Conservation (phyloP, 2,113 vertebrate species). For the Mesitornis unicolor region DNA sequence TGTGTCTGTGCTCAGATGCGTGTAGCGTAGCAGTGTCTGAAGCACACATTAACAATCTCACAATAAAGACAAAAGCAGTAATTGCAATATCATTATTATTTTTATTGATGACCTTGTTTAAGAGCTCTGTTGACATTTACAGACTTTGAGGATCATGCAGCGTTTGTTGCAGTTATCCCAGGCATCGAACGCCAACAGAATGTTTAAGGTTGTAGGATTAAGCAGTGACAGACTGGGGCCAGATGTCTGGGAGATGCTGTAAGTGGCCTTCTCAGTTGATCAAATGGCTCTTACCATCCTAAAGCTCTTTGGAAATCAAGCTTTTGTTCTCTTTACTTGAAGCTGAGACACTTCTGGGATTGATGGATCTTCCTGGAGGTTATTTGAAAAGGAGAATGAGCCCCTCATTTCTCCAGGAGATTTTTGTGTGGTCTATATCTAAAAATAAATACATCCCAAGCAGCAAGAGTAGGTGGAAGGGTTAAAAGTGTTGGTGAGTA, state of each 20-base stretch:
- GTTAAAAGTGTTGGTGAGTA: background rate
- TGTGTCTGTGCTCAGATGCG: background rate
- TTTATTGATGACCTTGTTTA: conserved; percentile 40
- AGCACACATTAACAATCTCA: background rate
- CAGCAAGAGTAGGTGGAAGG: background rate
- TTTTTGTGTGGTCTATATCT: background rate
- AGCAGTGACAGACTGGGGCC: conserved; percentile 51
- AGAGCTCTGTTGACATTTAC: conserved; percentile 41
- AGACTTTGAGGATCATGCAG: conserved; percentile 34
- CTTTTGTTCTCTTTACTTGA: background rate
- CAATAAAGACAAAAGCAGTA: conserved; percentile 5
- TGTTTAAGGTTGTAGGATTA: conserved; percentile 34
- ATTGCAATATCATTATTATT: conserved; percentile 13
- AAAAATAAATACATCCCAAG: background rate
- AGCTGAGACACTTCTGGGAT: background rate
- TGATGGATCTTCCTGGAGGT: background rate
- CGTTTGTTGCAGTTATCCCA: conserved; percentile 34
- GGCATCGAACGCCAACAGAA: conserved; percentile 38
- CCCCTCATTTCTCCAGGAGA: background rate
- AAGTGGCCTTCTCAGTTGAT: conserved; percentile 36
- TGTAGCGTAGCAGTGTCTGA: background rate
- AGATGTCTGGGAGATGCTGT: conserved; percentile 28
- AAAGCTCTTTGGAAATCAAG: conserved; percentile 5
- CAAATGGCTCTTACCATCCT: background rate
- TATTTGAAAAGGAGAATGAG: background rate